These are phyloP conservation scores for Lerema accius DNA, from an alignment of 1,140 invertebrate species.

Conservation along the genomic window DNA sequence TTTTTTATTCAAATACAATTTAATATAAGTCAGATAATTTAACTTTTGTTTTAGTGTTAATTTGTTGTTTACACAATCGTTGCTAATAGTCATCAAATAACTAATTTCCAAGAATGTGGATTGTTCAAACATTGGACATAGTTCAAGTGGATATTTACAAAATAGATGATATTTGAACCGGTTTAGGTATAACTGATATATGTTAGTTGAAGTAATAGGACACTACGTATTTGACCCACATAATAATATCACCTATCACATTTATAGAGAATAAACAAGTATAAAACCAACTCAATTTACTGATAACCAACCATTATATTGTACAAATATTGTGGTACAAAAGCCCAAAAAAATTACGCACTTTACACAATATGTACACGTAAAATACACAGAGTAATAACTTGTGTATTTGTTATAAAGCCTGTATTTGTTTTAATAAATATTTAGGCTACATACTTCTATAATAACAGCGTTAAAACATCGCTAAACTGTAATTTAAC, in stretches of 20 bases:
- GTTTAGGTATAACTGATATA: constrained; percentile 2
- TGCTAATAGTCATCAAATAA: constrained; percentile 14
- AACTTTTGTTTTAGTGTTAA: constrained; percentile 8
- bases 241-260: constrained; percentile 1
- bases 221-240: constrained; percentile 25
- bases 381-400: too few species aligned
- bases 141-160: constrained; percentile 19
- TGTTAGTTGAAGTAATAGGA: constrained; percentile 17
- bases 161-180: constrained; percentile 28
- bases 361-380: too few species aligned
- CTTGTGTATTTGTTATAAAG: too few species aligned
- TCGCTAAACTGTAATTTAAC: not conserved
- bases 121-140: constrained; percentile 11
- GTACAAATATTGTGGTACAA: too few species aligned
- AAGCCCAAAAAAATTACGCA: too few species aligned
- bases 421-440: too few species aligned
- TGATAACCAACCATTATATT: not conserved
- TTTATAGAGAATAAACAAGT: constrained; percentile 3
- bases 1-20: too few species aligned
- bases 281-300: not conserved
- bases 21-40: too few species aligned
- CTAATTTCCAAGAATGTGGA: constrained; percentile 10
- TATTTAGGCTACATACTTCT: too few species aligned
- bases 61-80: constrained; percentile 7
- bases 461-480: not conserved